These are phyloP conservation scores for Eleutherodactylus coqui DNA, from an alignment of 2,797 vertebrate genomes.

Conservation along the genomic window DNA sequence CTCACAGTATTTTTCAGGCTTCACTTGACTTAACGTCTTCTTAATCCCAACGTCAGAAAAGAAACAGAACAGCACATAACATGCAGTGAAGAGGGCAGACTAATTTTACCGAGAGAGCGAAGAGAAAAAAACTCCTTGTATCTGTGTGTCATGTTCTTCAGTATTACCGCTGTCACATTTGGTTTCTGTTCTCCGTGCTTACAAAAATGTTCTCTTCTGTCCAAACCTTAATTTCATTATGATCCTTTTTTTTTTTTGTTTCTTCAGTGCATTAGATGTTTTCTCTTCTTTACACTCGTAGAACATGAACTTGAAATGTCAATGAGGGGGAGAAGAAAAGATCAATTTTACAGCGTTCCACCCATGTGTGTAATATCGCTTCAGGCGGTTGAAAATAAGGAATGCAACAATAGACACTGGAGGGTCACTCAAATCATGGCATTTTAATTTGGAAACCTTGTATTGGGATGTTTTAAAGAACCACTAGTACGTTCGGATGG, in stretches of 20 bases:
- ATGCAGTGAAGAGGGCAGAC: not conserved
- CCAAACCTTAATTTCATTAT: not conserved
- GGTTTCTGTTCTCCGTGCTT: not conserved
- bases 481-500: not conserved
- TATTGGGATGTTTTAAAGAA: not conserved
- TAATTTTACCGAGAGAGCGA: not conserved
- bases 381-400: not conserved
- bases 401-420: not conserved
- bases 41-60: not conserved
- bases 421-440: not conserved
- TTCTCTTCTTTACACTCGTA: not conserved
- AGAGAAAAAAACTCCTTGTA: too few species aligned
- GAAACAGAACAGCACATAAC: conserved; percentile 12
- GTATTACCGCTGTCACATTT: not conserved
- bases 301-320: not conserved
- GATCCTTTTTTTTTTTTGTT: conserved; percentile 23
- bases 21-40: not conserved
- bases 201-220: not conserved
- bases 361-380: not conserved
- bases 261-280: not conserved
- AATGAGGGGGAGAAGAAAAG: not conserved
- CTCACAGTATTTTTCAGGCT: not conserved
- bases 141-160: not conserved
- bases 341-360: not conserved
- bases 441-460: not conserved